Evolutionary conservation across 2,113 vertebrate genomes (phyloP).

Genomic region (Callorhinus ursinus): DNA sequence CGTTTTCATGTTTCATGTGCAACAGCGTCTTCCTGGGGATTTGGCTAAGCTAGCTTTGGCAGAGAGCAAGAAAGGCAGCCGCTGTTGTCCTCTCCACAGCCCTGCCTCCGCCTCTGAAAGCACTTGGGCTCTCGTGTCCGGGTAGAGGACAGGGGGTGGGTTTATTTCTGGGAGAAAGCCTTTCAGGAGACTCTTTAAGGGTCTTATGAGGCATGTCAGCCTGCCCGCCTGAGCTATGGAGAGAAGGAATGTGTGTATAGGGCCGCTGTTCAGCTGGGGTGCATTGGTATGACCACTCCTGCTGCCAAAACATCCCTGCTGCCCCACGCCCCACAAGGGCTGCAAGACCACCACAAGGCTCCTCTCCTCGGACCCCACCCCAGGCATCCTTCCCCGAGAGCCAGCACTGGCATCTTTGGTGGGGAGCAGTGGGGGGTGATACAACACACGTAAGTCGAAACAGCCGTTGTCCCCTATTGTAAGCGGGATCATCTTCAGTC

Average conservation of each 20-base stretch:
- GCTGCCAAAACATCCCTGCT: not conserved
- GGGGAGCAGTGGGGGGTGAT: too few relatives aligned
- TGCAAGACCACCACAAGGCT: not conserved
- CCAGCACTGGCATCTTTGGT: not conserved
- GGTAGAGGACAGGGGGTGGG: not conserved
- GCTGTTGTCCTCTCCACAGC: slow-evolving; percentile 15
- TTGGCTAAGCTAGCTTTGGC: slow-evolving; percentile 77
- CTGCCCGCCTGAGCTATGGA: not conserved
- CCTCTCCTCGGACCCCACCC: too few relatives aligned
- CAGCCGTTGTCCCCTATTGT: not conserved
- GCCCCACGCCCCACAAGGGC: not conserved
- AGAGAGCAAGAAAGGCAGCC: slow-evolving; percentile 51
- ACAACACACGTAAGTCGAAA: not conserved
- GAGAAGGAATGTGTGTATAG: not conserved
- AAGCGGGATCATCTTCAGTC: not conserved
- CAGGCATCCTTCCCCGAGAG: not conserved
- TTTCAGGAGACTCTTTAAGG: not conserved
- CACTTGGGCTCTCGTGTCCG: not conserved
- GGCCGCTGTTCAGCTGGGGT: not conserved
- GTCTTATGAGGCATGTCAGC: not conserved
- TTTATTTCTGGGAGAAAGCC: not conserved
- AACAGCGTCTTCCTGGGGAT: slow-evolving; percentile 79
- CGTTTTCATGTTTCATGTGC: slow-evolving; percentile 76
- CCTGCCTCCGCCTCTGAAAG: slow-evolving; percentile 15
- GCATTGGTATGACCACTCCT: not conserved